Base-by-base conservation (phyloP, 1,140 invertebrate genomes). In the Andricus grossulariae region DNA sequence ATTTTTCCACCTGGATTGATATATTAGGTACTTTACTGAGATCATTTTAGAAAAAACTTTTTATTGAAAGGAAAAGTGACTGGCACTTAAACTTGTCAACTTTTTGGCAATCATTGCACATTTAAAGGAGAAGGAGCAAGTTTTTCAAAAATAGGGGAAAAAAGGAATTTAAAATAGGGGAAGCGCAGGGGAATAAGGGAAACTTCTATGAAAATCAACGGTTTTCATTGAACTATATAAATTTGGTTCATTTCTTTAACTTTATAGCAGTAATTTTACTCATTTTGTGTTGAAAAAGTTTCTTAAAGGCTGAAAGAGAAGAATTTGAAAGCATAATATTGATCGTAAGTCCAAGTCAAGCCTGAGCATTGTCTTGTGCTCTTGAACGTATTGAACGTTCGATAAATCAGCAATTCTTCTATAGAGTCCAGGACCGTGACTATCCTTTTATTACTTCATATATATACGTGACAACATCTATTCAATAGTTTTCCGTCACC, bases 401-500 rank as follows among this genome's bases (percentile, higher is more conserved):
- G 57, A 66, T 66, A 66, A 66, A 66, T 39, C 25, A 66, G 25
- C 19, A 16, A 66, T 66, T 66, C 57, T 66, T 66, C 57, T 21
- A 66, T 66, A 39, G 55, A 57, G 57, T 39, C 57, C 19, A 21
- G 25, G 57, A 66, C 25, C 57, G 57, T 66, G 57, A 66, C 57
- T 66, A 66, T 66, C 57, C 57, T 66, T 66, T 66, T 66, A 66
- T 66, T 66, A 39, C 57, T 66, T 66, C 57, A 66, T 66, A 66
- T 55, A 55, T 21, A 66, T 25, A 25, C 32, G 21, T 32, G 21
- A 21, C 25, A 16, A 66, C 39, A 66, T 66, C 25, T 66, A 66
- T 66, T 66, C 57, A 66, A 66, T 66, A 66, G 57, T 39, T 25
- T 66, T 66, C 57, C 25, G 32, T 66, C 39, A 66, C 21, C 8